Base-by-base conservation (phyloP, 2,888 invertebrate species). In the Xestoiulus laeticollis region DNA sequence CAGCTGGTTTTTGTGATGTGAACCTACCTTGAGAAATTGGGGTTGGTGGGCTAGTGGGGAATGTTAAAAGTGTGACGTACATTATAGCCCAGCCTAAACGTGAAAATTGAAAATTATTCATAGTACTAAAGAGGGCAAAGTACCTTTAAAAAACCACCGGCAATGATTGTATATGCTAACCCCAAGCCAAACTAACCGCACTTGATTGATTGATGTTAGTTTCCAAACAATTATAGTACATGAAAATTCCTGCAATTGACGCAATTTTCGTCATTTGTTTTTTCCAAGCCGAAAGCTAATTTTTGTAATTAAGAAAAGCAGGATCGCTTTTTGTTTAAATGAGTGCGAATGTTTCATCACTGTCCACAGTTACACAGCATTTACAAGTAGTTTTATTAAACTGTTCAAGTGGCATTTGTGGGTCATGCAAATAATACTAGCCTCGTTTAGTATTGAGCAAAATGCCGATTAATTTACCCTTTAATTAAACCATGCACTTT, bases 1-100 rank as follows among this genome's bases (percentile, higher is more conserved):
- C 14, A 48, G 48, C 38, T 38, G 38, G 22, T 26, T 68, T 68
- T 68, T 68, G 19, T 68, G 68, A 26, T 68, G 8, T 26, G 68
- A 68, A 8, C 8, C 0, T 8, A 0, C 26, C 5, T 6, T 22
- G 12, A 68, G 68, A 68, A n/a, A 68, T 68, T 68, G 26, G 68
- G 68, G 68, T 68, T 68, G 68, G 68, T 68, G 68, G 68, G 68
- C 68, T 68, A 2, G 68, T 68, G 22, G 26, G 22, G n/a, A 68
- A 68, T 68, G 22, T 68, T 68, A 68, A 68, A 68, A 26, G 22
- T n/a, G 26, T 8, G 68, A 12, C 10, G 26, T 5, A n/a, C n/a
- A n/a, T n/a, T n/a, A n/a, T n/a, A 68, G 22, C 26, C 26, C 26
- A 68, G 68, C 8, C 68, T 26, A 22, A 26, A 68, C 12, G 22